Conservation (phyloP, 2,888 invertebrate species). For the Tipula vernalis region DNA sequence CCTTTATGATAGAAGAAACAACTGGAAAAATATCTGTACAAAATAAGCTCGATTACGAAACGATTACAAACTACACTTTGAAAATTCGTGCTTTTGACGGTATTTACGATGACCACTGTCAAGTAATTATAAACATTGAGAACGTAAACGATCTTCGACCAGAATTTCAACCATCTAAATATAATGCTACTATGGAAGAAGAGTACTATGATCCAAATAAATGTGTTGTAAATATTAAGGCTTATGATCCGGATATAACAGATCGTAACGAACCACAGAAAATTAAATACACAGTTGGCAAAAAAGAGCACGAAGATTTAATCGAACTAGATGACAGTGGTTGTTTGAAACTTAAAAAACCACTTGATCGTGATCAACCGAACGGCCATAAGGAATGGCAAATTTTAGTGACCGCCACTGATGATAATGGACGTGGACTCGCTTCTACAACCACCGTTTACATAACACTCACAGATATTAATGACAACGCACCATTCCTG, state of each 20-base stretch:
- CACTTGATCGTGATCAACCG: conserved; percentile 81
- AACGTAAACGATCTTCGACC: conserved; percentile 92
- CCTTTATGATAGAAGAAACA: conserved; percentile 71
- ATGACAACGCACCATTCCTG: conserved; percentile 86
- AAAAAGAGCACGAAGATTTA: conserved; percentile 55
- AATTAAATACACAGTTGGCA: conserved; percentile 63
- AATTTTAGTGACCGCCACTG: conserved; percentile 59
- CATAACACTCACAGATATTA: conserved; percentile 64
- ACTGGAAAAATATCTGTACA: conserved; percentile 79
- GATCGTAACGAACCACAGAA: conserved; percentile 61
- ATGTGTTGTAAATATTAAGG: conserved; percentile 57
- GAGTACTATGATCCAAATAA: conserved; percentile 50
- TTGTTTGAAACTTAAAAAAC: conserved; percentile 48
- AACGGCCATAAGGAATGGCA: conserved; percentile 72
- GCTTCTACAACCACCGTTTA: conserved; percentile 55
- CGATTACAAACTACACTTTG: conserved; percentile 70
- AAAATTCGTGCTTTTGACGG: conserved; percentile 77
- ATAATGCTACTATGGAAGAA: conserved; percentile 62
- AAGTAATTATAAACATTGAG: conserved; percentile 71
- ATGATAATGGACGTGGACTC: conserved; percentile 55
- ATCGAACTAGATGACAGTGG: conserved; percentile 62
- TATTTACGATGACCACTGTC: conserved; percentile 66
- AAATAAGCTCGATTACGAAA: conserved; percentile 68
- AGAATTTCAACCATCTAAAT: conserved; percentile 56
- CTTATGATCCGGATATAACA: conserved; percentile 77